A percentile compares a stretch with the other conserved stretches of the same genome.
Evolutionary conservation across 2,113 vertebrate genomes (phyloP).

Genomic region (Ptyas mucosa): DNA sequence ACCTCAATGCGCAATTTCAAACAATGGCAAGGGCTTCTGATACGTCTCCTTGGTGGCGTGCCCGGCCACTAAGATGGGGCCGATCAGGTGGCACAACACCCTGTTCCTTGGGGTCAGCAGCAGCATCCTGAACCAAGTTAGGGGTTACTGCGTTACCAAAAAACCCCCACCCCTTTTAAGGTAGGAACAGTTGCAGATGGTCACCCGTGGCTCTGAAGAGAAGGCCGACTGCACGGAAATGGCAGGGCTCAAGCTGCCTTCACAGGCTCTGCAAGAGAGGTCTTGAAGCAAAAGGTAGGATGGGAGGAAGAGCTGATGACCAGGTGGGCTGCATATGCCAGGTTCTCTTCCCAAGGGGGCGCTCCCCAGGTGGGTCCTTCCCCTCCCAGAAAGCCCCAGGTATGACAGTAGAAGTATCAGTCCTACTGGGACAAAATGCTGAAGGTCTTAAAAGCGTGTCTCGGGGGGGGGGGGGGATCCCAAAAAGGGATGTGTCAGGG

Average conservation of each 20-base stretch:
- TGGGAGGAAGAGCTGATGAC: background rate
- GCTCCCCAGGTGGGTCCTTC: background rate
- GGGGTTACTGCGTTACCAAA: background rate
- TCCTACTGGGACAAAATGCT: background rate
- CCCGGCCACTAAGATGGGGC: background rate
- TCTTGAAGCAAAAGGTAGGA: background rate
- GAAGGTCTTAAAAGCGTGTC: background rate
- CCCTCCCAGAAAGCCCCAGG: background rate
- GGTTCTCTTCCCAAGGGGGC: background rate
- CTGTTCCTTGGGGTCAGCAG: background rate
- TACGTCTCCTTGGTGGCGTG: background rate
- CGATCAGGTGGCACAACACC: background rate
- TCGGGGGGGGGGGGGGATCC: too few relatives aligned
- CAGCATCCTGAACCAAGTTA: background rate
- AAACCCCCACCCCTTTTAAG: background rate
- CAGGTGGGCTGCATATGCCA: background rate
- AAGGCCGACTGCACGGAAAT: background rate
- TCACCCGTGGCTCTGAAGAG: background rate
- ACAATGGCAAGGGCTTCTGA: background rate
- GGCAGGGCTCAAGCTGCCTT: background rate
- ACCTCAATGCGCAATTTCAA: background rate
- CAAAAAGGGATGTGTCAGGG: background rate
- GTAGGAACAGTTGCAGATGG: background rate
- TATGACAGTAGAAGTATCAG: fast-evolving
- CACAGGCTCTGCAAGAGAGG: fast-evolving